phyloP scores from a whole-genome alignment of 2,888 invertebrate genomes.

The Drosophila mulleri region DNA sequence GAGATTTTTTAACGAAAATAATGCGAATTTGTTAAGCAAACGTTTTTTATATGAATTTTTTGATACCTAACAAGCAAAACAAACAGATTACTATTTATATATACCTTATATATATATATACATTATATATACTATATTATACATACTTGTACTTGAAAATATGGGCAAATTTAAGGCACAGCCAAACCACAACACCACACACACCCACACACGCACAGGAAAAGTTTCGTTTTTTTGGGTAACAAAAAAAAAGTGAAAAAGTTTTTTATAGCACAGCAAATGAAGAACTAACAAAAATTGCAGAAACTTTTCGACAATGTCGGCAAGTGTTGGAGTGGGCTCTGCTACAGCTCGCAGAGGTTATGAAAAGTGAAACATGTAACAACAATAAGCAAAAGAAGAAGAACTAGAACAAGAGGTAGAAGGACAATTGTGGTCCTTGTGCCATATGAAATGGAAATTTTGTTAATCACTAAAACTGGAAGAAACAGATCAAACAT shows the following conservation, averaged over 20 bases:
- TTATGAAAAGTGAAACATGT: slow-evolving; percentile 63
- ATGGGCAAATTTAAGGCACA: slow-evolving; percentile 49
- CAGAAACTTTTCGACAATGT: slow-evolving; percentile 69
- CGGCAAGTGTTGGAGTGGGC: slow-evolving; percentile 52
- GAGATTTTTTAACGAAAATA: slow-evolving; percentile 60
- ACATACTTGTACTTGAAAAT: slow-evolving; percentile 48
- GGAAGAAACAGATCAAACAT: slow-evolving; percentile 15
- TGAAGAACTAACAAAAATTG: slow-evolving; percentile 46
- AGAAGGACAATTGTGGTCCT: slow-evolving; percentile 49
- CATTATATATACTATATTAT: slow-evolving; percentile 46
- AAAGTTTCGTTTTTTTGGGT: slow-evolving; percentile 46
- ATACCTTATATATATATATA: slow-evolving; percentile 47
- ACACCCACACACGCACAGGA: slow-evolving; percentile 16
- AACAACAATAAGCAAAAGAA: slow-evolving; percentile 24
- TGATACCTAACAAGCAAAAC: slow-evolving; percentile 60
- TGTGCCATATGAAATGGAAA: slow-evolving; percentile 54
- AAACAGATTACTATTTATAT: slow-evolving; percentile 64
- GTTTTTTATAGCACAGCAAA: slow-evolving; percentile 45
- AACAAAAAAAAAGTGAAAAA: slow-evolving; percentile 24
- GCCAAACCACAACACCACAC: slow-evolving; percentile 30
- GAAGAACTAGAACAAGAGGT: slow-evolving; percentile 23
- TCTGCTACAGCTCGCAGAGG: slow-evolving; percentile 17
- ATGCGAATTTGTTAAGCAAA: slow-evolving; percentile 70
- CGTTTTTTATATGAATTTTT: slow-evolving; percentile 73
- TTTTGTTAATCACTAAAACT: slow-evolving; percentile 30